These are phyloP conservation scores for Gibbula magus DNA, from an alignment of 2,888 invertebrate genomes.

Conservation along the genomic window DNA sequence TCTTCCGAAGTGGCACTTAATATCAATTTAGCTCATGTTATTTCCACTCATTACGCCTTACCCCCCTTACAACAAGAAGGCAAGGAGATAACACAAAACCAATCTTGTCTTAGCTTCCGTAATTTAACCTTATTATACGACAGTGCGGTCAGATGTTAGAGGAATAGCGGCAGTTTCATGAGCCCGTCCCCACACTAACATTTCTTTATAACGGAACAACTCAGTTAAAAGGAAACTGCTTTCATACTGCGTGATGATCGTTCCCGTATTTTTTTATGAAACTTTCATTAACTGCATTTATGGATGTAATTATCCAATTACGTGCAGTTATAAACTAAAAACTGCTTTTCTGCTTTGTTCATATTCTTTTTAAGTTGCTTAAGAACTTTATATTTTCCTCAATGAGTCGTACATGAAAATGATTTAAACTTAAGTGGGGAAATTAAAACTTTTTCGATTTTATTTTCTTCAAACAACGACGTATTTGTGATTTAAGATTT, in stretches of 20 bases:
- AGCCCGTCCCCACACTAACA: not conserved
- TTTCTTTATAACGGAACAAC: constrained; percentile 14
- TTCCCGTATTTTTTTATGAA: constrained; percentile 9
- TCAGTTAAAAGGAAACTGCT: constrained; percentile 17
- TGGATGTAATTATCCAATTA: constrained; percentile 10
- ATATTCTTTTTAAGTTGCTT: too few relatives aligned
- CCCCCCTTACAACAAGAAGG: constrained; percentile 12
- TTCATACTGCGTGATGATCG: not conserved
- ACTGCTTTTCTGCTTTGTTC: too few relatives aligned
- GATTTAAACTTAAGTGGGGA: too few relatives aligned
- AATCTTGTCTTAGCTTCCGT: constrained; percentile 16
- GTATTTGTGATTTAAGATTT: too few relatives aligned
- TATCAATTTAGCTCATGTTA: constrained; percentile 25
- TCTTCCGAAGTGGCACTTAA: constrained; percentile 24
- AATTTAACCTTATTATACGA: constrained; percentile 17
- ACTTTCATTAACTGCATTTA: constrained; percentile 23
- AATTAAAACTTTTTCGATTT: too few relatives aligned
- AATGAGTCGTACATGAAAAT: too few relatives aligned
- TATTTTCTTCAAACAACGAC: too few relatives aligned
- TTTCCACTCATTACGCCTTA: constrained; percentile 21
- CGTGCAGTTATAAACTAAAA: not conserved
- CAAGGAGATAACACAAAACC: constrained; percentile 23
- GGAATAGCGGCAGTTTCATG: constrained; percentile 8
- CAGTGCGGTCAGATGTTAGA: constrained; percentile 12
- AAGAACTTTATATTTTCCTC: too few relatives aligned